Evolutionary conservation across 2,113 vertebrate genomes (phyloP), one percentile per base, ranked within the genome.

Genomic region (Vidua macroura): DNA sequence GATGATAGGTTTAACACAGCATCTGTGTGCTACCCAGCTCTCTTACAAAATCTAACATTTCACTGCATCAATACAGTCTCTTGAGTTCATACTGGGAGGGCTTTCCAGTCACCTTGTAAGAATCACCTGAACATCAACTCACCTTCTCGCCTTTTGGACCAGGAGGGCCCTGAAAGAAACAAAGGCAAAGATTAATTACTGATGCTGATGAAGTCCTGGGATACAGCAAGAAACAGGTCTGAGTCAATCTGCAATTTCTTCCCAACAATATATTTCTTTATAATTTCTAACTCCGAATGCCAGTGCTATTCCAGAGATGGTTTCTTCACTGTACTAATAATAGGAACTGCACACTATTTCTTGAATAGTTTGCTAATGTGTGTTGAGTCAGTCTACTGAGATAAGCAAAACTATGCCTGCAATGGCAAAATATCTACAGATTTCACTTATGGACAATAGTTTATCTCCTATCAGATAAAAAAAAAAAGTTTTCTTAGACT

Each of bases 101-200:
- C 83, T 96, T 88, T 95, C 88, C 85, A 14, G 86, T 81, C 83
- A 93, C 59, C 85, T 90, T 77, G 27, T 58, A 44, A 85, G 67
- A 44, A 53, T 46, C 78, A 94, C 74, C 74, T 9, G 25, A 75
- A 53, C 19, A n/a, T 88, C 93, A 81, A 98, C 98, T 98, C 97
- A 99, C 99, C 99, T 99, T 99, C 88, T 99, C 99, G 92, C 99
- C 99, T 98, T 99, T 98, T 70, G 97, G 98, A 98, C 99, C 99
- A 82, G 99, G 98, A 96, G 98, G 97, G 48, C 99, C 99, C 99
- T 99, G 92, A 76, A 90, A 97, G 92, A 96, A 96, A 96, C 15
- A 96, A 66, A 75, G 78, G 88, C 75, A 94, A 53, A 68, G 9
- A 88, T 55, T 53, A 83, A 13, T 96, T 72, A 84, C 15, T 59